Evolutionary conservation across 2,888 invertebrate species (phyloP).

Genomic region (Drosophila merina): DNA sequence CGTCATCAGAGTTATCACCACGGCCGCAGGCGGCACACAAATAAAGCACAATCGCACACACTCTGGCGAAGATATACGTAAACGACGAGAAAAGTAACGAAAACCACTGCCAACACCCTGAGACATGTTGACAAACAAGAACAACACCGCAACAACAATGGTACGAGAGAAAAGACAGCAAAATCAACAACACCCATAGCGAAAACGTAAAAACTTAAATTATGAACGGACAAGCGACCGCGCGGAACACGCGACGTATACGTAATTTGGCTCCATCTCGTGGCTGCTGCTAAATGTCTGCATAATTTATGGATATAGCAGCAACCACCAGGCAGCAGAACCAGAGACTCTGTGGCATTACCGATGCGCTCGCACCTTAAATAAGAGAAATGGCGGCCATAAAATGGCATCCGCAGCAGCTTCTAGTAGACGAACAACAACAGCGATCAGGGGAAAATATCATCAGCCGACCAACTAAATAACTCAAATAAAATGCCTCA

Average conservation of each 20-base stretch:
- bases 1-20: constrained; percentile 80
- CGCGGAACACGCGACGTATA: constrained; percentile 55
- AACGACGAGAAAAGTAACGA: constrained; percentile 29
- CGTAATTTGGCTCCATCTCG: constrained; percentile 52
- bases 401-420: constrained; percentile 39
- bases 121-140: constrained; percentile 55
- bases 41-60: constrained; percentile 24
- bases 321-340: constrained; percentile 17
- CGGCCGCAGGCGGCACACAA: constrained; percentile 63
- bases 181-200: constrained; percentile 15
- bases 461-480: constrained; percentile 63
- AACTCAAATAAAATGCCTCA: constrained; percentile 66
- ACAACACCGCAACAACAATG: constrained; percentile 42
- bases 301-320: constrained; percentile 69
- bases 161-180: constrained; percentile 24
- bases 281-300: constrained; percentile 62
- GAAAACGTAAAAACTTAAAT: constrained; percentile 33
- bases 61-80: constrained; percentile 2
- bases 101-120: constrained; percentile 41
- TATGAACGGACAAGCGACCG: constrained; percentile 32
- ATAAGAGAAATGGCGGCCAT: constrained; percentile 65
- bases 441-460: constrained; percentile 43
- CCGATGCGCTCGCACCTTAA: constrained; percentile 56
- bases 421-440: constrained; percentile 13
- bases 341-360: constrained; percentile 27